Percentiles rank a stretch among this genome's conserved stretches.
Evolutionary conservation across 2,113 vertebrate species (phyloP).

Genomic region (Corythoichthys haematopterus): DNA sequence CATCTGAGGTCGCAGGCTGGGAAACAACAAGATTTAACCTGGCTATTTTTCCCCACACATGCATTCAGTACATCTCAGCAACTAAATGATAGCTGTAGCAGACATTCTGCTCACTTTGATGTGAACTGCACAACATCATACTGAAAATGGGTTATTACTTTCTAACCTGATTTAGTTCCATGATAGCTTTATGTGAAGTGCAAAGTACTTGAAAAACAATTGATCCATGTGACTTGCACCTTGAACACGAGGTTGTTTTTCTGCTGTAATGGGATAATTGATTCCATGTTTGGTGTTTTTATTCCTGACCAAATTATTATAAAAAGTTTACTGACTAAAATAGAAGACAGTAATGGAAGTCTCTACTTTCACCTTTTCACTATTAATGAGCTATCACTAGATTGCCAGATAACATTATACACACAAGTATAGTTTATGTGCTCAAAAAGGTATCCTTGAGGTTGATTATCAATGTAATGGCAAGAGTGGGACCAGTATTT

Average conservation of each 20-base stretch:
- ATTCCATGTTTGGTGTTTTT: not conserved
- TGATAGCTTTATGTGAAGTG: not conserved
- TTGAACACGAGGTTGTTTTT: not conserved
- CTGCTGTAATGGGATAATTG: not conserved
- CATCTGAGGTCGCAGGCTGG: not conserved
- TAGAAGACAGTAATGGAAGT: not conserved
- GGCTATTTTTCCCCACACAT: not conserved
- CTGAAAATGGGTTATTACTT: no score
- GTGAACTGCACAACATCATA: not conserved
- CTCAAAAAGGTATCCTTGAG: not conserved
- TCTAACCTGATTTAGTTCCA: not conserved
- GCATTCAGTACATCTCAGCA: not conserved
- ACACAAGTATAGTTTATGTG: not conserved
- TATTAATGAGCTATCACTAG: not conserved
- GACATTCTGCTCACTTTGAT: not conserved
- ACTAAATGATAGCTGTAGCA: not conserved
- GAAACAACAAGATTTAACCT: not conserved
- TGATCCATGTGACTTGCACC: not conserved
- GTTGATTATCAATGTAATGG: no score
- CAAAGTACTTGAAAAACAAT: not conserved
- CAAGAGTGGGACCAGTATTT: not conserved
- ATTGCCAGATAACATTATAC: not conserved
- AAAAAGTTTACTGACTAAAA: not conserved
- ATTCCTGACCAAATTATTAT: not conserved
- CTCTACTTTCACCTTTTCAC: not conserved